Evolutionary conservation across 1,140 invertebrate species (phyloP), one percentile per base, ranked within the genome.

Genomic region (Drosophila equinoxialis): DNA sequence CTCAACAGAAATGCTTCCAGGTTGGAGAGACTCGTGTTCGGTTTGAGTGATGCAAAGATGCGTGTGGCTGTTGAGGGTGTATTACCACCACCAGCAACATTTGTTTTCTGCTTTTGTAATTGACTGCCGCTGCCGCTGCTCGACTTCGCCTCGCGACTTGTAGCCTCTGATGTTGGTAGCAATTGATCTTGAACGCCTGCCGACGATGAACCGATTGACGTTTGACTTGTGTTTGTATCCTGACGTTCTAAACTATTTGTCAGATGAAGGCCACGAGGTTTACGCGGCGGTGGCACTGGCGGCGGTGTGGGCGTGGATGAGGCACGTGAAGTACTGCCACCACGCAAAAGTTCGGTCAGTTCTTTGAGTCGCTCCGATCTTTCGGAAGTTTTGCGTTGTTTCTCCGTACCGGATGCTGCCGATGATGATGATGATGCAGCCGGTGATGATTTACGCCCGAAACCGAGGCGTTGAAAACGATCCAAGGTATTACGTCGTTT

Each of bases 391-490:
- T 91, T 91, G 39, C 91, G 85, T 65, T 92, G 91, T 61, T 93
- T 91, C 5, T 86, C 75, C 66, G 68, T 35, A 33, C 72, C 63
- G 30, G 67, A 57, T 42, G 74, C 59, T 5, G 57, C 1, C 4
- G 37, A 39, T 39, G 20, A 39, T 39, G 59, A 39, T 79, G 84
- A 92, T 90, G 93, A 93, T 93, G 92, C 66, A 5, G 72, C 57
- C 51, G 90, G 70, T 17, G 85, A 77, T 58, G 90, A 81, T 67
- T 91, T 89, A 54, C 95, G 95, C 93, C 95, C 95, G 93, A 96
- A 95, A 91, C 95, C 95, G 90, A 95, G 94, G 91, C 94, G 95
- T 86, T 95, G 95, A 91, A 96, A 93, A 70, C 95, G 95, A 93
- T 96, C 96, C 95, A 96, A 94, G 90, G 94, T 94, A 93, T 93